phyloP scores from a whole-genome alignment of 2,113 vertebrate species.

The Gavia stellata region DNA sequence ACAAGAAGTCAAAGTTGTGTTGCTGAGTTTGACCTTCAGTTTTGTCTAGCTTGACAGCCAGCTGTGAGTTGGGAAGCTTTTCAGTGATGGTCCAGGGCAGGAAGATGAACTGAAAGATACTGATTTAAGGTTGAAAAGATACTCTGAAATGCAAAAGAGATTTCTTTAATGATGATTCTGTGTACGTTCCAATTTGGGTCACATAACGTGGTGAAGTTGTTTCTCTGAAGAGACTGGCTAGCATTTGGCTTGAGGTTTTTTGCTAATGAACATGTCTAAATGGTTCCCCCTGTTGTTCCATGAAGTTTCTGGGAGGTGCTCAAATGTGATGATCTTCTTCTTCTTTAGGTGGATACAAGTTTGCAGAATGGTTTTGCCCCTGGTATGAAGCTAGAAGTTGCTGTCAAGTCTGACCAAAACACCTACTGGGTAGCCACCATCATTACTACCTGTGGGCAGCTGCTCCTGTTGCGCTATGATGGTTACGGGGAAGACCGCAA shows the following conservation, averaged over 20 bases:
- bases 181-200: neutral
- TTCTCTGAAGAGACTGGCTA: neutral
- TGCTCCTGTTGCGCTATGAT: conserved; percentile 91
- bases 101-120: neutral
- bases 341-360: conserved; percentile 88
- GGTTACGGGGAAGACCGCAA: conserved; percentile 93
- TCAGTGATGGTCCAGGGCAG: neutral
- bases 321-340: neutral
- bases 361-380: conserved; percentile 92
- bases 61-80: neutral
- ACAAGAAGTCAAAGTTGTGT: neutral
- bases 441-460: conserved; percentile 94
- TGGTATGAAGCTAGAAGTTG: conserved; percentile 96
- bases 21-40: neutral
- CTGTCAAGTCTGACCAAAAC: conserved; percentile 81
- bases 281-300: neutral
- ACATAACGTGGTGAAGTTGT: neutral
- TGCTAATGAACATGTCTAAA: neutral
- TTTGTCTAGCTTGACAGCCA: neutral
- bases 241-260: neutral
- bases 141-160: neutral
- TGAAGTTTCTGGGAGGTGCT: neutral
- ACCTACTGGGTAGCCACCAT: conserved; percentile 94
- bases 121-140: neutral
- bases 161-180: neutral